phyloP scores from a whole-genome alignment of 1,140 invertebrate genomes.

The Bombus breviceps region DNA sequence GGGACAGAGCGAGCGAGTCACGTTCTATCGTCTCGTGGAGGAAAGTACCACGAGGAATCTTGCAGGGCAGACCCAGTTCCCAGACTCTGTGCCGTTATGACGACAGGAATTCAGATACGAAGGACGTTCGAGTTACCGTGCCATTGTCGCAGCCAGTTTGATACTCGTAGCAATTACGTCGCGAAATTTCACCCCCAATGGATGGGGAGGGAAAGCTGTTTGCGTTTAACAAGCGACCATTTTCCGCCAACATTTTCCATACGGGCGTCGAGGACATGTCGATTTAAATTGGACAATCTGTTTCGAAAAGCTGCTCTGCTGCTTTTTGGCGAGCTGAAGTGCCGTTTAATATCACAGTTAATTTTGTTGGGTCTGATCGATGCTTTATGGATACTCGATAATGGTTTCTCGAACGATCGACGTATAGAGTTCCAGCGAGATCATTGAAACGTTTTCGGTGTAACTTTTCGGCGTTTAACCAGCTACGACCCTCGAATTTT shows the following conservation, averaged over 20 bases:
- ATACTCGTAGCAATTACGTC: not conserved
- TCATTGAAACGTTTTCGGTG: too few relatives aligned
- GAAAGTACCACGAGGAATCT: not conserved
- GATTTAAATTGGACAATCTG: not conserved
- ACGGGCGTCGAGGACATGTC: not conserved
- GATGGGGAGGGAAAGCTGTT: not conserved
- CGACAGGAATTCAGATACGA: not conserved
- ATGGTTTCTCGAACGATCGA: too few relatives aligned
- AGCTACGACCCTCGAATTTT: too few relatives aligned
- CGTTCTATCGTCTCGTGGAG: not conserved
- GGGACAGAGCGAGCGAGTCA: not conserved
- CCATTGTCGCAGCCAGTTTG: not conserved
- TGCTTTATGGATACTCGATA: too few relatives aligned
- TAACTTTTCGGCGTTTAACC: too few relatives aligned
- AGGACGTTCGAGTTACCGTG: not conserved
- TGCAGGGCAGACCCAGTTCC: not conserved
- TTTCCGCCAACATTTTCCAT: not conserved
- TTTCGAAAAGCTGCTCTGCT: not conserved
- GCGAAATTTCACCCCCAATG: not conserved
- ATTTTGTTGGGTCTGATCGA: too few relatives aligned
- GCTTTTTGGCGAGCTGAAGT: too few relatives aligned
- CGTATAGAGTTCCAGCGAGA: too few relatives aligned
- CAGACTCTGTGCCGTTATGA: not conserved
- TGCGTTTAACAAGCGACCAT: not conserved
- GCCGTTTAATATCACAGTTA: too few relatives aligned